phyloP scores from a whole-genome alignment of 2,113 vertebrate species.

The Cairina moschata region DNA sequence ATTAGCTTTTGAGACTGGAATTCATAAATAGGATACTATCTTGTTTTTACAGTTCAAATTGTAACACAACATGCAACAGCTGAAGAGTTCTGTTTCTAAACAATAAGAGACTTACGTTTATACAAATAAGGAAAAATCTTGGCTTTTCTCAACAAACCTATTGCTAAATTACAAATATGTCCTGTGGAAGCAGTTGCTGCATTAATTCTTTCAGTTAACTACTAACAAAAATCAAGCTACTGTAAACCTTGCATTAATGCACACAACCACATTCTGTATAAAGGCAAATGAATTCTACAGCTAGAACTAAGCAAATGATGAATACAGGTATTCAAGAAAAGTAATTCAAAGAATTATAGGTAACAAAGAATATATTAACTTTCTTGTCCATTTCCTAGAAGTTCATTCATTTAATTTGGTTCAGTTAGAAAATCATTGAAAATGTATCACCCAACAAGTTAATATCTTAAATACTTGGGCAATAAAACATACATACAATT shows the following conservation, averaged over 20 bases:
- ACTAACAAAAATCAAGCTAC: neutral
- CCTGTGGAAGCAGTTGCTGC: neutral
- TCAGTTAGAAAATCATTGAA: neutral
- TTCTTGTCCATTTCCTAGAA: neutral
- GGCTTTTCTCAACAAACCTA: neutral
- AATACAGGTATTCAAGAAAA: neutral
- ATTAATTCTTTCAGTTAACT: neutral
- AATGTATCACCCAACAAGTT: neutral
- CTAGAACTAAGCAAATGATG: conserved; percentile 8
- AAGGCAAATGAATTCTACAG: neutral
- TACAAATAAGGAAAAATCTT: neutral
- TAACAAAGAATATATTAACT: neutral
- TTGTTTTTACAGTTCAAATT: conserved; percentile 53
- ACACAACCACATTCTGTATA: neutral
- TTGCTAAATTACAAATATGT: neutral
- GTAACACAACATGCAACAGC: neutral
- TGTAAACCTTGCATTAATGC: neutral
- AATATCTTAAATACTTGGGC: neutral
- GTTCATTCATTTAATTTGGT: neutral
- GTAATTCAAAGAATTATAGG: neutral
- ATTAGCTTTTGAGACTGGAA: conserved; percentile 78
- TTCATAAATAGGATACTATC: conserved; percentile 66
- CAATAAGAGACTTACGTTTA: neutral
- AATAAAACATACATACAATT: neutral
- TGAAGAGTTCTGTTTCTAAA: neutral